Percentiles rank a stretch among this genome's conserved stretches.
Evolutionary conservation across 2,113 vertebrate species (phyloP).

Genomic region (Ceuthmochares aereus): DNA sequence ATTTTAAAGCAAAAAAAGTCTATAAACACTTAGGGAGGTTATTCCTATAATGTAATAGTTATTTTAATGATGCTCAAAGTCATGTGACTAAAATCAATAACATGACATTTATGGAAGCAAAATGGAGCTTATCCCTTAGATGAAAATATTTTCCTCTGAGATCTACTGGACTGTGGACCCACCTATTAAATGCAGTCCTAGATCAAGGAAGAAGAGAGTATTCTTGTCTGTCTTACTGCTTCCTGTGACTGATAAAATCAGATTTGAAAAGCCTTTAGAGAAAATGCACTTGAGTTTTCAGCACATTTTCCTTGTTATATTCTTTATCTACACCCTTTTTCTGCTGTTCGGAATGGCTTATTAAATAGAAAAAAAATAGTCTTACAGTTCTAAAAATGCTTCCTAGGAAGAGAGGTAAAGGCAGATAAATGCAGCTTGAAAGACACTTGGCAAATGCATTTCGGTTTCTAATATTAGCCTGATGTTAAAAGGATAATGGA

Average conservation of each 20-base stretch:
- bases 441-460: conserved; percentile 21
- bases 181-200: background rate
- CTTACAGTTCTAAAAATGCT: background rate
- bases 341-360: background rate
- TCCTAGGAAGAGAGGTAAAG: background rate
- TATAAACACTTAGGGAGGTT: background rate
- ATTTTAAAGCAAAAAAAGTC: background rate
- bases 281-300: background rate
- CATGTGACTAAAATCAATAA: background rate
- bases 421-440: conserved; percentile 14
- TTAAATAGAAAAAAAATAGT: background rate
- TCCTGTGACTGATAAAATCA: conserved; percentile 7
- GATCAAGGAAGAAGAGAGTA: background rate
- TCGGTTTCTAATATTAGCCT: conserved; percentile 22
- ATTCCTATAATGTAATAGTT: background rate
- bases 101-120: background rate
- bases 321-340: background rate
- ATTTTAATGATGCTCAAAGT: background rate
- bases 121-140: background rate
- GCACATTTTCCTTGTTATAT: background rate
- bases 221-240: background rate
- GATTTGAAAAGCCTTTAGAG: background rate
- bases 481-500: conserved; percentile 2
- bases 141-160: background rate
- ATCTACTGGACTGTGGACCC: background rate